Conservation (phyloP, 2,888 invertebrate genomes). For the Chrysotoxum bicinctum region DNA sequence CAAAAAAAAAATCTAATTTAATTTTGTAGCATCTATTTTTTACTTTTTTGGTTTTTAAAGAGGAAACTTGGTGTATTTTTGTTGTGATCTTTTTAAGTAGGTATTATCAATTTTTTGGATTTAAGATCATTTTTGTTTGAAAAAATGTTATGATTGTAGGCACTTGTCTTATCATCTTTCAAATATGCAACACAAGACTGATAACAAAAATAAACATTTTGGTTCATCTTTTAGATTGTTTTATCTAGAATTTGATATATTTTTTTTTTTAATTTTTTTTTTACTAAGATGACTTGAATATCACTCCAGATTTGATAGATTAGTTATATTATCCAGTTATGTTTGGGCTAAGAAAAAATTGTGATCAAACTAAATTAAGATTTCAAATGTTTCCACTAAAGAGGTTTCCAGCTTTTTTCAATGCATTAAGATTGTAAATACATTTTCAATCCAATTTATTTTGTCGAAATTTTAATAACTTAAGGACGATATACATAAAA, state of each 20-base stretch:
- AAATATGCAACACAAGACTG: constrained; percentile 20
- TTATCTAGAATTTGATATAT: constrained; percentile 12
- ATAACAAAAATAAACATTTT: constrained; percentile 2
- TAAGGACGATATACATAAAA: too few species aligned
- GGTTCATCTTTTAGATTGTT: not conserved
- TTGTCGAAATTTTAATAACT: too few species aligned
- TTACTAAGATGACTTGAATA: not conserved
- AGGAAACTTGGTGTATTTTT: not conserved
- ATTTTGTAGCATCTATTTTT: too few species aligned
- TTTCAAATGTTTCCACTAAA: too few species aligned
- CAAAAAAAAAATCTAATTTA: constrained; percentile 14
- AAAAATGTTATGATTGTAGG: constrained; percentile 22
- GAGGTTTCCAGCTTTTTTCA: too few species aligned
- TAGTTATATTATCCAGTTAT: not conserved
- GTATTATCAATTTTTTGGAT: not conserved
- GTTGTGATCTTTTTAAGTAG: not conserved
- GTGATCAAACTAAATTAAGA: not conserved
- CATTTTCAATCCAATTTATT: too few species aligned
- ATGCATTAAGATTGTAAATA: too few species aligned
- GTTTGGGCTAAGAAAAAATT: not conserved
- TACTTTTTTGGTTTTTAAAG: not conserved
- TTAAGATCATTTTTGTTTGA: not conserved
- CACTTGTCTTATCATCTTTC: constrained; percentile 48
- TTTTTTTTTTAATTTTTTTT: not conserved
- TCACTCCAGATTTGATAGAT: not conserved